phyloP scores from a whole-genome alignment of 2,113 vertebrate species.

The Salvelinus namaycush region DNA sequence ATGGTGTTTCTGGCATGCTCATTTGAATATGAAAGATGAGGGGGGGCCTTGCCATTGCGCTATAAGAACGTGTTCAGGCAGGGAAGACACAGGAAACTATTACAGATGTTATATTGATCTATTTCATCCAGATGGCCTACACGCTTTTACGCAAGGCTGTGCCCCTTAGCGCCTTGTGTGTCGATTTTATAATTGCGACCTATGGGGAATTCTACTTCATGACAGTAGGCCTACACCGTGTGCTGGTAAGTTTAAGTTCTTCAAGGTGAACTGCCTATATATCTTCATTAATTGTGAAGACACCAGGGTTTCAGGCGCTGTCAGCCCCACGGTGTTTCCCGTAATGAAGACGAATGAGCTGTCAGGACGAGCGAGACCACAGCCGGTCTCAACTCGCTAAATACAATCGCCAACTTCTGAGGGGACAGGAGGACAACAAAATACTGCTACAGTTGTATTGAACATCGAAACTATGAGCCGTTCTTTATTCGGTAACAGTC shows the following conservation, averaged over 20 bases:
- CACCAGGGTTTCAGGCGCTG: slow-evolving; percentile 51
- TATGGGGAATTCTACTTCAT: not conserved
- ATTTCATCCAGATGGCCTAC: not conserved
- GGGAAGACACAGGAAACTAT: not conserved
- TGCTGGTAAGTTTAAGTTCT: slow-evolving; percentile 16
- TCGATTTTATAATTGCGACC: too few species aligned
- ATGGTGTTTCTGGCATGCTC: not conserved
- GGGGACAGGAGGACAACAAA: not conserved
- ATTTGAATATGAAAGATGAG: not conserved
- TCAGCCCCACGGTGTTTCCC: slow-evolving; percentile 38
- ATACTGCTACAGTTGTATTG: not conserved
- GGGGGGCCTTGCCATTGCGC: not conserved
- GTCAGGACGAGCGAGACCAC: slow-evolving; percentile 66
- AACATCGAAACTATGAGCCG: not conserved
- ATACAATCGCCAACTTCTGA: slow-evolving; percentile 52
- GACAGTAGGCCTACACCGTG: too few species aligned
- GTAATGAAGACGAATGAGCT: slow-evolving; percentile 75
- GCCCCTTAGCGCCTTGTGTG: too few species aligned
- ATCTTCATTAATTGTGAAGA: slow-evolving; percentile 66
- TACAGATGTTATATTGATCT: not conserved
- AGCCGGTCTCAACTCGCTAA: slow-evolving; percentile 63
- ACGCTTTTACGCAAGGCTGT: not conserved
- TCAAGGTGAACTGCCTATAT: slow-evolving; percentile 42
- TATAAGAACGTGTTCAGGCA: not conserved
- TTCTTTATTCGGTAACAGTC: not conserved